Evolutionary conservation across 2,888 invertebrate species (phyloP).

Genomic region (Capitulum mitella): DNA sequence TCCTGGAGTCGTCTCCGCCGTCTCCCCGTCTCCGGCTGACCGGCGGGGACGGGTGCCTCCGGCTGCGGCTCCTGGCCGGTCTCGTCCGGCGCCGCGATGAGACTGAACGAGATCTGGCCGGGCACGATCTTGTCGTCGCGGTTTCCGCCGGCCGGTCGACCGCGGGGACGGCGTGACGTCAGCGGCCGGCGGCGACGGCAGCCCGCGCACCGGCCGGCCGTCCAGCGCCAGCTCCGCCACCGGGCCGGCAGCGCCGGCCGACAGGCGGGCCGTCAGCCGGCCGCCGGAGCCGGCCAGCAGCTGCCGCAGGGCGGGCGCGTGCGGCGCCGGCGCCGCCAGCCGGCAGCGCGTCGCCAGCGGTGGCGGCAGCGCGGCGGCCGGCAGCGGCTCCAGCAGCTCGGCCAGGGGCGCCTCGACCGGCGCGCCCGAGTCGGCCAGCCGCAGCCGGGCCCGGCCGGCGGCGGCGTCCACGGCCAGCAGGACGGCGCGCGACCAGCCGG

Average conservation of each 20-base stretch:
- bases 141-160: neutral
- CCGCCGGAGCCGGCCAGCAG: conserved; percentile 61
- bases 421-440: neutral
- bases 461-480: neutral
- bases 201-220: conserved; percentile 16
- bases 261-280: conserved; percentile 80
- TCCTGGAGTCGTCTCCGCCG: no score
- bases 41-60: neutral
- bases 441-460: neutral
- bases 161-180: neutral
- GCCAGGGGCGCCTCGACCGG: neutral
- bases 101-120: neutral
- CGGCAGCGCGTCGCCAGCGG: neutral
- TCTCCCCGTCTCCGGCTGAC: neutral
- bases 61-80: no score
- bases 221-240: conserved; percentile 43
- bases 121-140: neutral
- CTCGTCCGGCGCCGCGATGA: no score
- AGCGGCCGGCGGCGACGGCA: neutral
- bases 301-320: conserved; percentile 37
- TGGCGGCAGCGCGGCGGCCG: neutral
- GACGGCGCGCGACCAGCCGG: neutral
- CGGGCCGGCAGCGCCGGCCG: conserved; percentile 61
- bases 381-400: neutral
- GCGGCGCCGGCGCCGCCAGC: neutral